phyloP scores from a whole-genome alignment of 1,140 invertebrate species.

The Aphelenchoides fujianensis region DNA sequence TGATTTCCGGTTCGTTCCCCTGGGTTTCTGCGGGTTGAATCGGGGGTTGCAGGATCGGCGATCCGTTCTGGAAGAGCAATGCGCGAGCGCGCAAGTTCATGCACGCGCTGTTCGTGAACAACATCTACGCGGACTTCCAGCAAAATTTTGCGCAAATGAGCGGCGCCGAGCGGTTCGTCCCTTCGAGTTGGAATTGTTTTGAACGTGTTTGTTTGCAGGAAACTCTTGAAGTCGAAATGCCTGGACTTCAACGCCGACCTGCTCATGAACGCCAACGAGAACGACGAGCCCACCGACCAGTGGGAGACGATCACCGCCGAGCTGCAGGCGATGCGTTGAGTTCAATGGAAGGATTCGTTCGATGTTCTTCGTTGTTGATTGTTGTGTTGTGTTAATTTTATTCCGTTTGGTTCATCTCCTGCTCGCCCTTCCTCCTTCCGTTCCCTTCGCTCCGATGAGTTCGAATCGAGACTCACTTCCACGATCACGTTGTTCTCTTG shows the following conservation, averaged over 20 bases:
- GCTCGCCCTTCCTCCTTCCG: too few species aligned
- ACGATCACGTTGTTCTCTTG: too few species aligned
- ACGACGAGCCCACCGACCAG: background rate
- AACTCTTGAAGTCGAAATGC: constrained; percentile 27
- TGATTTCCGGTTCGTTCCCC: constrained; percentile 28
- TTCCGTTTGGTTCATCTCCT: too few species aligned
- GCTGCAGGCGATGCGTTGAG: background rate
- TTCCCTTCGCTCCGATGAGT: too few species aligned
- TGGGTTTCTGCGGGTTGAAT: background rate
- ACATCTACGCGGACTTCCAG: constrained; percentile 1
- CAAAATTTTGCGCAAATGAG: background rate
- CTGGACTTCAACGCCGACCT: constrained; percentile 34
- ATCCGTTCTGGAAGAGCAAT: constrained; percentile 38
- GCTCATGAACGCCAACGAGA: constrained; percentile 30
- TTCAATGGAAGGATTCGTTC: too few species aligned
- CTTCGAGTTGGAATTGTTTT: too few species aligned
- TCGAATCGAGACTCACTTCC: too few species aligned
- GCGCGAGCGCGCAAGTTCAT: constrained; percentile 31
- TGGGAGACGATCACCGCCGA: background rate
- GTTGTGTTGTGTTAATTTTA: too few species aligned
- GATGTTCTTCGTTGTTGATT: too few species aligned
- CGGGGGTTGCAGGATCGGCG: constrained; percentile 11
- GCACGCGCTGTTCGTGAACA: constrained; percentile 18
- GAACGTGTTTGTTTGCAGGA: too few species aligned
- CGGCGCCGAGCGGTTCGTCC: background rate